Evolutionary conservation across 2,797 vertebrate genomes (phyloP).

Genomic region (Mus caroli): DNA sequence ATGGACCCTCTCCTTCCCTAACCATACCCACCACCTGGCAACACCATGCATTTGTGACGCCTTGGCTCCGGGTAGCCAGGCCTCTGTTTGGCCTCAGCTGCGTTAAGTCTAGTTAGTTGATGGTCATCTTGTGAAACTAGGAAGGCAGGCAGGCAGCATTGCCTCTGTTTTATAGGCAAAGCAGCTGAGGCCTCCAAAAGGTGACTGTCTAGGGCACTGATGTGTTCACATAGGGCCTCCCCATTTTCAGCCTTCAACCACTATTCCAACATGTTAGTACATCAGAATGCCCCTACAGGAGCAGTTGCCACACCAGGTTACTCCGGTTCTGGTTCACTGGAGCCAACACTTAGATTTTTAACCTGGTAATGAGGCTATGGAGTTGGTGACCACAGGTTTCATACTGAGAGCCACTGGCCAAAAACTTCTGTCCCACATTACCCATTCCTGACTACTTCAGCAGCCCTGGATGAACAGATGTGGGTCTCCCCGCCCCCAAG

Average conservation of each 20-base stretch:
- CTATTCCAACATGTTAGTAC: background rate
- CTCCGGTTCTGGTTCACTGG: background rate
- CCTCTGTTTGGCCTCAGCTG: background rate
- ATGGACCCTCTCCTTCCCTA: slow-evolving; percentile 14
- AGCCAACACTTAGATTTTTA: slow-evolving; percentile 34
- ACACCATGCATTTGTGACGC: background rate
- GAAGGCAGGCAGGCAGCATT: background rate
- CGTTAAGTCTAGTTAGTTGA: background rate
- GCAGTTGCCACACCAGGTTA: too few relatives aligned
- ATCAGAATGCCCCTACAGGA: background rate
- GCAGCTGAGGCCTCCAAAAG: background rate
- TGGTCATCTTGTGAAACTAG: background rate
- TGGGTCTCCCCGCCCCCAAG: slow-evolving; percentile 13
- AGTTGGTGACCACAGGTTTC: background rate
- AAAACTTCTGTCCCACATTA: background rate
- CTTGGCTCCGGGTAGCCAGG: background rate
- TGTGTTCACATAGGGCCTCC: background rate
- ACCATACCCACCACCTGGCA: background rate
- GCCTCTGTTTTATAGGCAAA: slow-evolving; percentile 33
- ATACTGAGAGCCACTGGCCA: background rate
- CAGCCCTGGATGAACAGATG: slow-evolving; percentile 21
- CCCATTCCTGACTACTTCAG: background rate
- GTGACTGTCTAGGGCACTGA: background rate
- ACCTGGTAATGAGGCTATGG: background rate
- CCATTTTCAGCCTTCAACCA: background rate